A percentile compares a stretch with the other conserved stretches of the same genome.
These are phyloP conservation scores for Phyllotreta striolata DNA, from an alignment of 2,888 invertebrate genomes.

Conservation along the genomic window DNA sequence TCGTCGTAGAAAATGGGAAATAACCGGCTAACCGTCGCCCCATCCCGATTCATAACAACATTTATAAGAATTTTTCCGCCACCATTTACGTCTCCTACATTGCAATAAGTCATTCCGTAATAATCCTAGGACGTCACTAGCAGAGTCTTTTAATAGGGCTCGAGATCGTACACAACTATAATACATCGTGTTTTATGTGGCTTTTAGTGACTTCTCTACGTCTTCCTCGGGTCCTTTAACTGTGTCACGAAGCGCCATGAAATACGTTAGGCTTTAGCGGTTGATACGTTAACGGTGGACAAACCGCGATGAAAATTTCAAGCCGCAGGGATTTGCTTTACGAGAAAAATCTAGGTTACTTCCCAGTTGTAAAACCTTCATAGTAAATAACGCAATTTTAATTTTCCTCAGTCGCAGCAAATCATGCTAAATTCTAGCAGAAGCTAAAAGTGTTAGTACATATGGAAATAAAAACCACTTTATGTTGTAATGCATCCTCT, in stretches of 20 bases:
- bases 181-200: constrained; percentile 32
- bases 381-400: neutral
- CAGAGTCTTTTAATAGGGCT: constrained; percentile 31
- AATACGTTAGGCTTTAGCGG: constrained; percentile 23
- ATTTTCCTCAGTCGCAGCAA: neutral
- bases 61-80: constrained; percentile 18
- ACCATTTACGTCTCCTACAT: constrained; percentile 18
- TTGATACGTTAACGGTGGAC: constrained; percentile 20
- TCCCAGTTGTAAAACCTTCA: neutral
- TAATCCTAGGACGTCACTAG: constrained; percentile 31
- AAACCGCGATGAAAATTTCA: constrained; percentile 21
- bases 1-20: too few species aligned
- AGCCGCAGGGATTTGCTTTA: constrained; percentile 2
- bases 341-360: neutral
- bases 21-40: neutral
- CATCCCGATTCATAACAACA: constrained; percentile 12
- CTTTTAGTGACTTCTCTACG: constrained; percentile 29
- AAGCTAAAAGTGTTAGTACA: too few species aligned
- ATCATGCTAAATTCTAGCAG: too few species aligned
- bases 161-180: constrained; percentile 32
- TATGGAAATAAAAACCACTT: too few species aligned
- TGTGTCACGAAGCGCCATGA: constrained; percentile 25
- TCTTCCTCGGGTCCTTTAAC: constrained; percentile 23
- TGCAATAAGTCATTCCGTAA: constrained; percentile 30
- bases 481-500: too few species aligned